These are phyloP conservation scores for Tokudaia muenninki DNA, from an alignment of 2,797 vertebrate genomes.

Conservation along the genomic window DNA sequence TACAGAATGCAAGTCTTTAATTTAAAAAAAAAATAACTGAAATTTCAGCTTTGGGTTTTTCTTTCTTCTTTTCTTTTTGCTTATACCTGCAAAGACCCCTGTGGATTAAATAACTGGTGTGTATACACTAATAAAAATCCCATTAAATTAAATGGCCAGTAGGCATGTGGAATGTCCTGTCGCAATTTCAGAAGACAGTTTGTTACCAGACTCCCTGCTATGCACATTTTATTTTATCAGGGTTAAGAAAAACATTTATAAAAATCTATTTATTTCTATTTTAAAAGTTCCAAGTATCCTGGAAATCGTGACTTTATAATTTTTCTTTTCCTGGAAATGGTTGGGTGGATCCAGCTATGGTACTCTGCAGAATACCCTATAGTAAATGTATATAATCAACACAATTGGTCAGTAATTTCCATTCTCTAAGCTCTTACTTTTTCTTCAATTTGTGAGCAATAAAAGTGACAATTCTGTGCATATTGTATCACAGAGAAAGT, in stretches of 20 bases:
- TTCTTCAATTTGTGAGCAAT: constrained; percentile 86
- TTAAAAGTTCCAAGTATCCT: constrained; percentile 76
- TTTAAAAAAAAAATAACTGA: constrained; percentile 69
- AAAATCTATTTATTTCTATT: constrained; percentile 85
- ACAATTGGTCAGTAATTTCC: constrained; percentile 88
- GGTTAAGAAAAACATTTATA: constrained; percentile 81
- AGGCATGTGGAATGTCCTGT: constrained; percentile 87
- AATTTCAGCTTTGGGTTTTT: constrained; percentile 78
- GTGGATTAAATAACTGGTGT: constrained; percentile 88
- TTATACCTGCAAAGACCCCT: constrained; percentile 88
- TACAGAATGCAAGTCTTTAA: constrained; percentile 81
- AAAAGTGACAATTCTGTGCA: constrained; percentile 85
- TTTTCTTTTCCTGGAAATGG: constrained; percentile 78
- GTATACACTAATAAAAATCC: constrained; percentile 89
- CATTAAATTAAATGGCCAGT: constrained; percentile 89
- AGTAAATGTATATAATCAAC: constrained; percentile 89
- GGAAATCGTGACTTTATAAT: constrained; percentile 72
- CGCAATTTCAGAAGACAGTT: constrained; percentile 88
- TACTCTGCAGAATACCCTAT: constrained; percentile 83
- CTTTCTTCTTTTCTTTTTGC: constrained; percentile 78
- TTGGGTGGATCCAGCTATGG: constrained; percentile 80
- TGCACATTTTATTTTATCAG: constrained; percentile 88
- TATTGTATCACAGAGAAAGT: constrained; percentile 86
- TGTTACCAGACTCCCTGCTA: constrained; percentile 88
- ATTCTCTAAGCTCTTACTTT: constrained; percentile 86